A percentile compares a stretch with the other conserved stretches of the same genome.
Evolutionary conservation across 2,888 invertebrate genomes (phyloP).

Genomic region (Pristionchus fissidentatus): DNA sequence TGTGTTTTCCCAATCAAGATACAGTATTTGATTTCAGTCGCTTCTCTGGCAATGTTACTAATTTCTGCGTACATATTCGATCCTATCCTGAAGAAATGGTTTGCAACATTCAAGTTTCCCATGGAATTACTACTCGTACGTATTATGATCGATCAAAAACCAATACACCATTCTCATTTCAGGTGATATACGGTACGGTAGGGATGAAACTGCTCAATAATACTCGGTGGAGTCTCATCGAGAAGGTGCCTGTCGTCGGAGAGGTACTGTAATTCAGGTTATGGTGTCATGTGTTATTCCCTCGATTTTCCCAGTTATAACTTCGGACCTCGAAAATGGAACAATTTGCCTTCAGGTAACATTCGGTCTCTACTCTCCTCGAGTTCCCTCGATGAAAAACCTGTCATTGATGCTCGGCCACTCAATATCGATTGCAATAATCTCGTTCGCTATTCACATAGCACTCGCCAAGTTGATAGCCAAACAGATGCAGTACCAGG

Average conservation of each 20-base stretch:
- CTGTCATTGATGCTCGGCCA: conserved; percentile 48
- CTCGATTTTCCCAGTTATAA: neutral
- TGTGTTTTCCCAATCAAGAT: neutral
- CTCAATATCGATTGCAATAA: conserved; percentile 65
- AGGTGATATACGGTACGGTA: conserved; percentile 41
- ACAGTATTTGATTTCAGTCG: conserved; percentile 50
- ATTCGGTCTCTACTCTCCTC: conserved; percentile 53
- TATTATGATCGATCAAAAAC: neutral
- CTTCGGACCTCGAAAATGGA: neutral
- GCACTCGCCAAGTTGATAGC: conserved; percentile 76
- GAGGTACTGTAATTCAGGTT: conserved; percentile 39
- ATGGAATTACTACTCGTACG: conserved; percentile 66
- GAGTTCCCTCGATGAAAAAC: conserved; percentile 51
- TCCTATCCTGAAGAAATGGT: conserved; percentile 61
- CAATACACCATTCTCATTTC: neutral
- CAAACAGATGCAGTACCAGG: conserved; percentile 76
- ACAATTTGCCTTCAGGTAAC: conserved; percentile 46
- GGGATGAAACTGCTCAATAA: conserved; percentile 3
- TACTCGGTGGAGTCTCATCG: conserved; percentile 20
- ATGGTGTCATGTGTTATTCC: neutral
- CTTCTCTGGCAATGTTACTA: conserved; percentile 57
- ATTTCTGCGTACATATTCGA: conserved; percentile 66
- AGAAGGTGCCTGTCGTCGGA: conserved; percentile 8
- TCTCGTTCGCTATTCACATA: conserved; percentile 69
- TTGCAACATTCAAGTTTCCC: conserved; percentile 63